These are phyloP conservation scores for Leucophenga varia DNA, from an alignment of 1,140 invertebrate species.

Conservation along the genomic window DNA sequence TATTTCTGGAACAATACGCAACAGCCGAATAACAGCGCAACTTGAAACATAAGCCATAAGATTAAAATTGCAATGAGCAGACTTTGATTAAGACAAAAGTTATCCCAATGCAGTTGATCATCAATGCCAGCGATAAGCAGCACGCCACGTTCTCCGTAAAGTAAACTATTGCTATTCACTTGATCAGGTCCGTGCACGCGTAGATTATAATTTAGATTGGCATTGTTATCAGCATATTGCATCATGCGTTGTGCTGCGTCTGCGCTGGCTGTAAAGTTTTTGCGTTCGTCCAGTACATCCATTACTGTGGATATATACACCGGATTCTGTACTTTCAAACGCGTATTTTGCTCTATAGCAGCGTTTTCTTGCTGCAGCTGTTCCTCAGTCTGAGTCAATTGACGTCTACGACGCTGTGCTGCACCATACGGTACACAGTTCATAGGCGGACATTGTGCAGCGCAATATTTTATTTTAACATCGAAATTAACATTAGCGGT, in stretches of 20 bases:
- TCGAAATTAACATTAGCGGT: constrained; percentile 58
- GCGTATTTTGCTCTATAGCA: too few relatives aligned
- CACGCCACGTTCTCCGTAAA: constrained; percentile 57
- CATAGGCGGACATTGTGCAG: constrained; percentile 45
- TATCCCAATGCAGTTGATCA: constrained; percentile 43
- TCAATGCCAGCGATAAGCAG: constrained; percentile 58
- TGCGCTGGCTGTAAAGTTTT: background rate
- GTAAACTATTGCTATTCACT: constrained; percentile 47
- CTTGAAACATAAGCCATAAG: constrained; percentile 51
- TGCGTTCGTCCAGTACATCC: constrained; percentile 22
- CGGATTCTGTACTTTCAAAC: constrained; percentile 42
- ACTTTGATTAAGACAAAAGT: constrained; percentile 49
- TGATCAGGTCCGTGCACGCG: constrained; percentile 55
- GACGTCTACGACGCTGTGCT: constrained; percentile 15
- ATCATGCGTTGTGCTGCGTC: constrained; percentile 16
- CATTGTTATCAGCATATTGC: constrained; percentile 31
- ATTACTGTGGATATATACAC: constrained; percentile 45
- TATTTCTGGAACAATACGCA: constrained; percentile 49
- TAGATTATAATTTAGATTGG: constrained; percentile 58
- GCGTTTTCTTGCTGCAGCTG: constrained; percentile 13
- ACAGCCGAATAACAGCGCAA: constrained; percentile 45
- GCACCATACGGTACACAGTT: constrained; percentile 25
- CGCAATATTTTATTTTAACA: constrained; percentile 59
- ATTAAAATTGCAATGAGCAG: constrained; percentile 47
- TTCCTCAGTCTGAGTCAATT: constrained; percentile 7